Percentiles rank a stretch among this genome's conserved stretches.
These are phyloP conservation scores for Drosophila prosaltans DNA, from an alignment of 1,140 invertebrate species.

Conservation along the genomic window DNA sequence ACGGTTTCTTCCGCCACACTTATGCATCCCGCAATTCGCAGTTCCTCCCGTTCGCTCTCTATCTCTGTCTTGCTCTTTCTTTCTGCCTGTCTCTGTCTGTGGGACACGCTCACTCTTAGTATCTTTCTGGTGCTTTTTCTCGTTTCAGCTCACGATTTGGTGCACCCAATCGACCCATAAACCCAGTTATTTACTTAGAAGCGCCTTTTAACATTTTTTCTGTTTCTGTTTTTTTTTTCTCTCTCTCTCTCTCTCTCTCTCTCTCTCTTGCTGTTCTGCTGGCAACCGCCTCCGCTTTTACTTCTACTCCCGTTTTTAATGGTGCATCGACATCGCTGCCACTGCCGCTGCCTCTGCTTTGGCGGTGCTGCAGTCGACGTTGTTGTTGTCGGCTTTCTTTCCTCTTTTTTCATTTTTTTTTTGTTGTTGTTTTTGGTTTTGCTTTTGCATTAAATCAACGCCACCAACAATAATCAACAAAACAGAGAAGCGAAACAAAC, in stretches of 20 bases:
- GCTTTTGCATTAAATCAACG: slow-evolving; percentile 77
- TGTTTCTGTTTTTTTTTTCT: slow-evolving; percentile 15
- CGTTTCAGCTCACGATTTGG: slow-evolving; percentile 76
- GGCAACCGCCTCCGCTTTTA: slow-evolving; percentile 17
- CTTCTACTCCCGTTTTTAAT: slow-evolving; percentile 44
- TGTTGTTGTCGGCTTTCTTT: slow-evolving; percentile 51
- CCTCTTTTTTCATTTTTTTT: background rate
- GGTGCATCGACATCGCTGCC: slow-evolving; percentile 37
- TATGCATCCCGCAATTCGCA: slow-evolving; percentile 13
- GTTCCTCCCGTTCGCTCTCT: slow-evolving; percentile 9
- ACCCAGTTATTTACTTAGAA: slow-evolving; percentile 83
- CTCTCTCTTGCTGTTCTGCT: slow-evolving; percentile 4
- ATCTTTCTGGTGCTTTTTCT: slow-evolving; percentile 40
- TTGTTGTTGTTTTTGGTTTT: background rate
- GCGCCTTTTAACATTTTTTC: slow-evolving; percentile 76
- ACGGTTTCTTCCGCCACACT: slow-evolving; percentile 3
- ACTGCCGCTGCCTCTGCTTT: slow-evolving; percentile 39
- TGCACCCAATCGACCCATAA: slow-evolving; percentile 83
- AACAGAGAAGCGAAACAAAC: slow-evolving; percentile 38
- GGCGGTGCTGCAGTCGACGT: slow-evolving; percentile 31
- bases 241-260: slow-evolving; percentile 14
- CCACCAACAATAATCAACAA: slow-evolving; percentile 79
- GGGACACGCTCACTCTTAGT: slow-evolving; percentile 5
- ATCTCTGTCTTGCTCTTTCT: slow-evolving; percentile 11
- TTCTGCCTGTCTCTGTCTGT: slow-evolving; percentile 18